phyloP scores from a whole-genome alignment of 2,113 vertebrate genomes.

The Chascanopsetta lugubris region DNA sequence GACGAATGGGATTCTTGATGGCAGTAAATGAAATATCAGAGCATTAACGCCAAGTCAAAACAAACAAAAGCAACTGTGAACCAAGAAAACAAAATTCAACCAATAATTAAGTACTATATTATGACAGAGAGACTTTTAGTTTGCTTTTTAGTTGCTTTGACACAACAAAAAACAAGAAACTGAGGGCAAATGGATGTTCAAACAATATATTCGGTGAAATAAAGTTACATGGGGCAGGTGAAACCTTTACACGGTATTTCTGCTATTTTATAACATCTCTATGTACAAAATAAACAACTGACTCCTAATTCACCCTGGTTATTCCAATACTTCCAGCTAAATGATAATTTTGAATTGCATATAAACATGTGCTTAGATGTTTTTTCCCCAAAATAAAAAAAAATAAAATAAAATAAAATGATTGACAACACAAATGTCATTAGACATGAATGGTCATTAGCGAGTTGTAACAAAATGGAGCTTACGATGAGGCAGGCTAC shows the following conservation, averaged over 20 bases:
- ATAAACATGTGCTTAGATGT: not conserved
- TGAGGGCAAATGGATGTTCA: slow-evolving; percentile 11
- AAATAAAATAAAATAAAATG: slow-evolving; percentile 1
- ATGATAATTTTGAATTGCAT: slow-evolving; percentile 32
- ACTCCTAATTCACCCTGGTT: slow-evolving; percentile 37
- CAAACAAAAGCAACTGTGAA: not conserved
- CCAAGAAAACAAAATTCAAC: no score
- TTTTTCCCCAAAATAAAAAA: not conserved
- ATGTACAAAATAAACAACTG: slow-evolving; percentile 74
- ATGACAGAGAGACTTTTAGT: no score
- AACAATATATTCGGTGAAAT: slow-evolving; percentile 59
- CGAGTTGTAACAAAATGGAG: slow-evolving; percentile 31
- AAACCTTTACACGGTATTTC: slow-evolving; percentile 29
- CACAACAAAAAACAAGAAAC: not conserved
- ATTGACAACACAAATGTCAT: slow-evolving; percentile 17
- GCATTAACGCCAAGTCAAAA: no score
- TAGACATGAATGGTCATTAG: slow-evolving; percentile 10
- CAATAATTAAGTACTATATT: no score
- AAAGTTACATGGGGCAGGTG: slow-evolving; percentile 34
- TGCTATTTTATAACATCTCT: slow-evolving; percentile 54
- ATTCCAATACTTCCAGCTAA: slow-evolving; percentile 39
- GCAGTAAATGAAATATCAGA: not conserved
- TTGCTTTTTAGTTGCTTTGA: no score
- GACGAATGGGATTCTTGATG: no score
- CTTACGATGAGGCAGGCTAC: slow-evolving; percentile 26